These are phyloP conservation scores for Zosterops pallidus DNA, from an alignment of 2,113 vertebrate species.

Conservation along the genomic window DNA sequence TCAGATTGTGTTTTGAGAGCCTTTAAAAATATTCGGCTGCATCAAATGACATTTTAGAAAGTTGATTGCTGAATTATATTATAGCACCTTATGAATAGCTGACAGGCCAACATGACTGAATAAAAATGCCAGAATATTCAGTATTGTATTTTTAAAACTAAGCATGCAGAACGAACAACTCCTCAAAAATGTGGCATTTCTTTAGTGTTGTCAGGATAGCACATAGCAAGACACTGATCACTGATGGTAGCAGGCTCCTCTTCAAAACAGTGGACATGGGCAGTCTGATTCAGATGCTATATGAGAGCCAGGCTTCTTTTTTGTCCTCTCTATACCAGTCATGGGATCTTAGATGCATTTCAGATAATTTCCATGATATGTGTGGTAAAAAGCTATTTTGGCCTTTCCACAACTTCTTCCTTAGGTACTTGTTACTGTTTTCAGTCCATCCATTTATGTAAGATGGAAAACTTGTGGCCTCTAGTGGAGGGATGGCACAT, in stretches of 20 bases:
- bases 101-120: not conserved
- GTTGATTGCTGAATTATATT: not conserved
- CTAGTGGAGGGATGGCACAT: slow-evolving; percentile 1
- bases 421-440: not conserved
- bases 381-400: not conserved
- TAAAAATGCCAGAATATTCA: not conserved
- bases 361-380: not conserved
- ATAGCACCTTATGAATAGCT: not conserved
- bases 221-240: not conserved
- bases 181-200: not conserved
- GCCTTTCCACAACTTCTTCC: not conserved
- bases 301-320: not conserved
- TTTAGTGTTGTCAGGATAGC: not conserved
- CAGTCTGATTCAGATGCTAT: not conserved
- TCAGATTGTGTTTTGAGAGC: not conserved
- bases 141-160: not conserved
- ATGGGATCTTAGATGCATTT: not conserved
- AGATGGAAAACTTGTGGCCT: not conserved
- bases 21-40: not conserved
- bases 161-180: not conserved
- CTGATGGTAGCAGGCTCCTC: not conserved
- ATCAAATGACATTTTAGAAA: not conserved
- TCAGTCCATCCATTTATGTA: not conserved
- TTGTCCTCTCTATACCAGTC: not conserved
- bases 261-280: not conserved